Evolutionary conservation across 2,888 invertebrate species (phyloP), one percentile per base, ranked within the genome.

Genomic region (Willowsia nigromaculata): DNA sequence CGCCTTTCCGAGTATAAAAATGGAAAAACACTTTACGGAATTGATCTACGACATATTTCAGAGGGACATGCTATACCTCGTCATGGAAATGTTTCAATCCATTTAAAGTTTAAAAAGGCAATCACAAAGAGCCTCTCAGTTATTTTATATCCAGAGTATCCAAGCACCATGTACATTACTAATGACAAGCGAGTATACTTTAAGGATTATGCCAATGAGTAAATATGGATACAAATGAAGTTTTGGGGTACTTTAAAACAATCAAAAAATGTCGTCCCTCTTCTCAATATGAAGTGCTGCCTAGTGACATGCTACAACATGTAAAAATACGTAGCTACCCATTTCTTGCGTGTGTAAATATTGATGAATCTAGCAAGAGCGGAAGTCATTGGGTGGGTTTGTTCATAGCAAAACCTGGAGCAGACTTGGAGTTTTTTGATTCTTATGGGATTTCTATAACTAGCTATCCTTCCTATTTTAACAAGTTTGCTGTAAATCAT

Each of bases 41-140:
- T 86, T 53, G 80, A 86, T 30, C 47, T 86, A 15, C 5, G 50
- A 0, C 50, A 80, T 11, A 50, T 76, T 3, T 7, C n/a, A 5
- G 78, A 80, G 0, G 78, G 65, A 25, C 40, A 22, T 86, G 65
- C 62, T 0, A 37, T 80, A 5, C 86, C 86, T 25, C n/a, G 37
- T 27, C 86, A 86, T 37, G 86, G 86, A 22, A 78, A 68, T 15
- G 53, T 86, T 7, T 30, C 27, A 1, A 80, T 86, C n/a, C 62
- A 80, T 22, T 22, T 86, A 4, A 65, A 65, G 11, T 86, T 86
- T n/a, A 80, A 86, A 22, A 11, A 47, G 1, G 22, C 86, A 11
- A 13, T 50, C 1, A 50, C 86, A 22, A 50, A 50, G 3, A 18
- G 33, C 7, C 9, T 86, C 1, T 53, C 86, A 0, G 80, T 86